Evolutionary conservation across 2,797 vertebrate genomes (phyloP), one percentile per base, ranked within the genome.

Genomic region (Borostomias antarcticus): DNA sequence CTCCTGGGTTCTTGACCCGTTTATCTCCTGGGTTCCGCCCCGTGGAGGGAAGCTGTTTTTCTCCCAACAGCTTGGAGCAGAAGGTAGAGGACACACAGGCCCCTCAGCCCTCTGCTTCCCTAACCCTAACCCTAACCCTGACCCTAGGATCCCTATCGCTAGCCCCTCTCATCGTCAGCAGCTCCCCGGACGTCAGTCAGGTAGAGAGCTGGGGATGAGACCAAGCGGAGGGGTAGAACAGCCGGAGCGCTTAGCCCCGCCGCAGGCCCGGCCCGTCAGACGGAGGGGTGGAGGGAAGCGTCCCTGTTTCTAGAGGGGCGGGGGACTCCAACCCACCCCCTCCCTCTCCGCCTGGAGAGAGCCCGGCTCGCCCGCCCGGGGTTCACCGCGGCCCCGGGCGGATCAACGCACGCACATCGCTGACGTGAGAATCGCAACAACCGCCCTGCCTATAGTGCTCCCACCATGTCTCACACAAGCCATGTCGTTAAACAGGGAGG

Each of bases 121-220:
- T n/a, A n/a, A n/a, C n/a, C n/a, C n/a, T n/a, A n/a, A n/a, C n/a
- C n/a, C n/a, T n/a, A n/a, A n/a, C n/a, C n/a, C n/a, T n/a, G n/a
- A n/a, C n/a, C n/a, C n/a, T n/a, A n/a, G n/a, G n/a, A n/a, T n/a
- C n/a, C n/a, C n/a, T n/a, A n/a, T n/a, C n/a, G n/a, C n/a, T 68
- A 91, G 85, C 80, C 82, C 87, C 90, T 92, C 91, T 94, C 89
- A 85, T 78, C 58, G 86, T 93, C 93, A 94, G 93, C 91, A 94
- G 91, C 92, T 93, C 90, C 79, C 90, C 77, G 87, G 89, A 92
- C 91, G 91, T 91, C 90, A 91, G 93, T 93, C 90, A 91, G 91
- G 94, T 92, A 93, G 92, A 95, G 88, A 89, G 86, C 88, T 85
- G 69, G 91, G 92, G 90, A 92, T 91, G 91, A 86, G 85, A 83